Base-by-base conservation (phyloP, 2,797 vertebrate genomes). In the Trachurus trachurus region DNA sequence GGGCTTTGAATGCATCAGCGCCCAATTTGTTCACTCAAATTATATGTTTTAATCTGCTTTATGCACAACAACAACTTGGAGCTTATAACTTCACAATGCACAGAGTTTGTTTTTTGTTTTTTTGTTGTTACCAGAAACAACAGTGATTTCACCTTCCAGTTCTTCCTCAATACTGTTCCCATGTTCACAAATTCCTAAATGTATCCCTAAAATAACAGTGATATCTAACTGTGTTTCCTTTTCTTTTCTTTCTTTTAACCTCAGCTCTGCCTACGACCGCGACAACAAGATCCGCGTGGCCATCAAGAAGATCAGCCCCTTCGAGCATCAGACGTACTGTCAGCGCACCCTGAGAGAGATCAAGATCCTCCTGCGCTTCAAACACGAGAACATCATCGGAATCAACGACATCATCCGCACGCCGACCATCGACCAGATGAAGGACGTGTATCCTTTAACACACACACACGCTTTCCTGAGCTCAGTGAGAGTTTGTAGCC, bases 301-400 rank as follows among this genome's bases (percentile, higher is more conserved):
- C 92, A 97, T 97, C 85, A 97, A 97, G 94, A 97, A 97, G 93
- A 97, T 97, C 93, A 97, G 97, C 85, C 97, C 97, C 0, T 97
- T 97, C 19, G 97, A 97, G 92, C 97, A 97, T 88, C 97, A 97
- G 95, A 97, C 97, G 1, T 97, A 97, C 88, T 97, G 97, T 88
- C 97, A 97, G 82, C 96, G 96, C 81, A 97, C 97, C 0, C 95
- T 97, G 85, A 89, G 97, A 29, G 97, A 97, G 93, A 97, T 97
- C 91, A 97, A 97, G 91, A 97, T 97, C 90, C 92, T 97, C 1
- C 94, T 97, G 89, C 96, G 96, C 77, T 97, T 97, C 93, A 96
- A 93, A 84, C 97, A 97, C 15, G 97, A 97, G 94, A 97, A 97
- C 87, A 96, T 97, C 88, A 97, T 97, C 1, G 95, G 96, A 68